phyloP scores from a whole-genome alignment of 1,140 invertebrate genomes.

The Watersipora subatra region DNA sequence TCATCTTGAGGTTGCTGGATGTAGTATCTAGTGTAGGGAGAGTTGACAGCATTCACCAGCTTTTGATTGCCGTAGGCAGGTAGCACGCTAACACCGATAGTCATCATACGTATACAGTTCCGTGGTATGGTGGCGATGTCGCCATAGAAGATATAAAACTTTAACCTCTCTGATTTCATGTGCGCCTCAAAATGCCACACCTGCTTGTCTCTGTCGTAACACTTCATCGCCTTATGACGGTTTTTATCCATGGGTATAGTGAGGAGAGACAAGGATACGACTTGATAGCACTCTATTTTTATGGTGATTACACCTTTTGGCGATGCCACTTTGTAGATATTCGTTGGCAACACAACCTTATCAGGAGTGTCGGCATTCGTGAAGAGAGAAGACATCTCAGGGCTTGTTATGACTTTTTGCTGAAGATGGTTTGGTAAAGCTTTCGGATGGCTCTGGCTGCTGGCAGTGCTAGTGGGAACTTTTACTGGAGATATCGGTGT shows the following conservation, averaged over 20 bases:
- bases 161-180: slow-evolving; percentile 56
- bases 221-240: slow-evolving; percentile 45
- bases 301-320: slow-evolving; percentile 45
- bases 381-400: background rate
- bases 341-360: slow-evolving; percentile 9
- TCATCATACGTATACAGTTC: slow-evolving; percentile 62
- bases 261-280: slow-evolving; percentile 60
- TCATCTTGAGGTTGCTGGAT: slow-evolving; percentile 67
- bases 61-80: slow-evolving; percentile 16
- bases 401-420: background rate
- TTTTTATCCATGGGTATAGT: slow-evolving; percentile 38
- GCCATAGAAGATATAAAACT: slow-evolving; percentile 62
- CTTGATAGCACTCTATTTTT: slow-evolving; percentile 60
- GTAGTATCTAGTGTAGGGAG: slow-evolving; percentile 69
- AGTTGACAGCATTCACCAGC: slow-evolving; percentile 51
- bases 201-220: slow-evolving; percentile 70
- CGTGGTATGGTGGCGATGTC: slow-evolving; percentile 71
- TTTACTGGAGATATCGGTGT: background rate
- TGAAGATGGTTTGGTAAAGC: background rate
- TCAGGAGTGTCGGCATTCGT: background rate
- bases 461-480: background rate
- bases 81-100: slow-evolving; percentile 50
- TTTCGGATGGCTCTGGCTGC: background rate
- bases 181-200: slow-evolving; percentile 69
- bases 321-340: slow-evolving; percentile 3